phyloP scores from a whole-genome alignment of 1,140 invertebrate genomes.

The Onthophagus taurus region DNA sequence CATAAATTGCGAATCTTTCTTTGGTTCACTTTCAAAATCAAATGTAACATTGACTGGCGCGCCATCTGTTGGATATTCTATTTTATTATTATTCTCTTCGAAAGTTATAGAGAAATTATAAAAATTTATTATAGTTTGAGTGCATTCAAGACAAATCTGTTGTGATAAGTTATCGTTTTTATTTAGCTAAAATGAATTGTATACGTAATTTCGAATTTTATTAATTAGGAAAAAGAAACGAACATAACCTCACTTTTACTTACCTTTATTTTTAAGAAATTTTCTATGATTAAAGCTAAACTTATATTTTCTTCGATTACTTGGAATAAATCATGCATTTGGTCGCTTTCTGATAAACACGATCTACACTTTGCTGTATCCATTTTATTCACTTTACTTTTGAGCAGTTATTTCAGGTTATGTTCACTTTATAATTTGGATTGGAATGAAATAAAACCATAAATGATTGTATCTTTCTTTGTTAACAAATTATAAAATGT shows the following conservation, averaged over 20 bases:
- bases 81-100: slow-evolving; percentile 8
- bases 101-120: slow-evolving; percentile 13
- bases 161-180: slow-evolving; percentile 8
- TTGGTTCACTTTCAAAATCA: background rate
- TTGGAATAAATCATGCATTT: slow-evolving; percentile 11
- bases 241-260: background rate
- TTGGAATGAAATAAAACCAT: too few species aligned
- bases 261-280: slow-evolving; percentile 11
- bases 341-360: slow-evolving; percentile 4
- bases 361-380: slow-evolving; percentile 13
- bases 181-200: slow-evolving; percentile 5
- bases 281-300: slow-evolving; percentile 10
- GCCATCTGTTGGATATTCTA: background rate
- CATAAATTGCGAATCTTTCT: background rate
- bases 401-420: too few species aligned
- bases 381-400: too few species aligned
- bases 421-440: too few species aligned
- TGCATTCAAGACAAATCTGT: slow-evolving; percentile 10
- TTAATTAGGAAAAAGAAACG: background rate
- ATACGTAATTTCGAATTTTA: too few species aligned
- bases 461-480: too few species aligned
- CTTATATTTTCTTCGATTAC: slow-evolving; percentile 11
- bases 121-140: slow-evolving; percentile 9
- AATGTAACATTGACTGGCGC: background rate
- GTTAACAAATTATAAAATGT: too few species aligned